Base-by-base conservation (phyloP, 2,797 vertebrate species). In the Protonibea diacanthus region DNA sequence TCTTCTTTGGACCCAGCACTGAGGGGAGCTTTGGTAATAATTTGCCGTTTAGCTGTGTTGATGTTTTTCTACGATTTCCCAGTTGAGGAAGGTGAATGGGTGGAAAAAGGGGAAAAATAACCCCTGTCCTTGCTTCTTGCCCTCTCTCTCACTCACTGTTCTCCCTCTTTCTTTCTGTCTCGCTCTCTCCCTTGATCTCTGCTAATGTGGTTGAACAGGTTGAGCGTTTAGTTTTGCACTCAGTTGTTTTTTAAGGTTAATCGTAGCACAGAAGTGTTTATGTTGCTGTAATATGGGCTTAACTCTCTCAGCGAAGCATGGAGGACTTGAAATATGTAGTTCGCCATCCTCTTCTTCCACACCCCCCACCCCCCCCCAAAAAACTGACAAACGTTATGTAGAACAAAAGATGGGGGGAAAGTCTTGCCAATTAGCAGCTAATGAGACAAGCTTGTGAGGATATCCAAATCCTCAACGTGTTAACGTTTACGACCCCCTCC, bases 371-470 rank as follows among this genome's bases (percentile, higher is more conserved):
- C 47, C 75, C 56, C 7, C 33, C 29, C 6, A 29, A 29, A 88
- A 89, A 91, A 90, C 33, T 38, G 93, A 91, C 93, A 92, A 93
- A 95, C 85, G 90, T 92, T 85, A 92, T 90, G 92, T 91, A 85
- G 91, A 94, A 95, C 90, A 94, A 95, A 95, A 94, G 93, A 93
- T 70, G 84, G 79, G 89, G 91, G 90, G 90, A 90, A 92, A 93
- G 90, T 93, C 91, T 88, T 89, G 92, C 93, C 96, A 96, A 94
- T 96, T 97, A 96, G 93, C 94, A 89, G 92, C 95, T 97, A 96
- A 95, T 96, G 95, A 97, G 94, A 94, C 94, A 94, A 83, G 85
- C 87, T 91, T 95, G 95, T 96, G 96, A 97, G 88, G 91, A 95
- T 93, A 95, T 94, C 86, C 93, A 95, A 97, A 92, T 92, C 91